Conservation (phyloP, 1,140 invertebrate species). For the Bombus haemorrhoidalis region DNA sequence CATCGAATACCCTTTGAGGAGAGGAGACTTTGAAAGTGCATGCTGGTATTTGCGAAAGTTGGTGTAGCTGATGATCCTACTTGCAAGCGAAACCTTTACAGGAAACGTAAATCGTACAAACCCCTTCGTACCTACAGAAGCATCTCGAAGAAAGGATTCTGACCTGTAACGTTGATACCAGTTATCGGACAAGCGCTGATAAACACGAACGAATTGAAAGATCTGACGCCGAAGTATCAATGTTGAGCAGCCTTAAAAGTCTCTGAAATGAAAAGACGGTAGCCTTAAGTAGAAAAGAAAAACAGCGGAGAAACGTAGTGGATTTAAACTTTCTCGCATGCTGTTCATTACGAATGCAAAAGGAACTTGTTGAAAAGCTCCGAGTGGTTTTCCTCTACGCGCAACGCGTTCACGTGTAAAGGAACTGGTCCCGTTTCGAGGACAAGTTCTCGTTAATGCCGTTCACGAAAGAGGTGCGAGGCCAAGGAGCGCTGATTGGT, state of each 20-base stretch:
- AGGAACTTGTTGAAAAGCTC: not conserved
- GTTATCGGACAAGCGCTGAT: not conserved
- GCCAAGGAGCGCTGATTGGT: conserved; percentile 44
- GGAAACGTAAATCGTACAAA: not conserved
- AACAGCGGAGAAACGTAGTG: not conserved
- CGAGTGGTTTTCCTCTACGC: not conserved
- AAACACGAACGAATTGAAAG: not conserved
- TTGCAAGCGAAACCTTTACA: not conserved
- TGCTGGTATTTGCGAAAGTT: not conserved
- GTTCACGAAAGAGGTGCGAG: not conserved
- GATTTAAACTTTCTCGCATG: not conserved
- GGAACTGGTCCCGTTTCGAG: not conserved
- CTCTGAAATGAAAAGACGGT: too few species aligned
- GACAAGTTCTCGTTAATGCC: conserved; percentile 36
- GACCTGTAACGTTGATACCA: not conserved
- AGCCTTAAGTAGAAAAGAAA: not conserved
- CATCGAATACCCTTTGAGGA: not conserved
- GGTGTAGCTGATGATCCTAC: not conserved
- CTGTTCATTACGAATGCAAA: not conserved
- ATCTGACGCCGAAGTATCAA: not conserved
- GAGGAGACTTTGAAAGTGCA: not conserved
- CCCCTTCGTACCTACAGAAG: not conserved
- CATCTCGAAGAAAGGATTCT: not conserved
- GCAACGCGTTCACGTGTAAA: not conserved
- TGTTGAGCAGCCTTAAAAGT: not conserved